These are phyloP conservation scores for Strix occidentalis DNA, from an alignment of 2,797 vertebrate species.

Conservation along the genomic window DNA sequence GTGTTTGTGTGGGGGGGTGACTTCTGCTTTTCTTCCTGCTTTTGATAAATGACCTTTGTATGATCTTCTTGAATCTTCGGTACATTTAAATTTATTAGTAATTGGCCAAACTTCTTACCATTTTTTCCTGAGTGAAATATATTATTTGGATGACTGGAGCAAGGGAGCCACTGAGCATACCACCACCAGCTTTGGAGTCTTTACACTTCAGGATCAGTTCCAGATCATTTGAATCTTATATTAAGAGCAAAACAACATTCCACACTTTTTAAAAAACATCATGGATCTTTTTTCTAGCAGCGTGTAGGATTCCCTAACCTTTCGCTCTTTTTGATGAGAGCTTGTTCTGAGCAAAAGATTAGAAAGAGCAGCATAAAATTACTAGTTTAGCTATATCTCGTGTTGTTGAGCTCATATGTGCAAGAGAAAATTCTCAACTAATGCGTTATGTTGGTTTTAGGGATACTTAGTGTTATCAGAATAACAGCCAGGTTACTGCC, in stretches of 20 bases:
- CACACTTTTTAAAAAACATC: rapidly evolving
- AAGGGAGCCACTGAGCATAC: neutral
- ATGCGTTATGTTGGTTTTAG: neutral
- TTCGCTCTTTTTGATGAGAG: neutral
- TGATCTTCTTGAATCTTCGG: neutral
- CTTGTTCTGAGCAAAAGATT: neutral
- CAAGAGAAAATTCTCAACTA: neutral
- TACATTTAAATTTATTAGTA: neutral
- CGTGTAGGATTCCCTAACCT: neutral
- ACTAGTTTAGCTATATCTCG: neutral
- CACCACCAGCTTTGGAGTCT: neutral
- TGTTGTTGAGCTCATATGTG: neutral
- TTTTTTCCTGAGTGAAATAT: neutral
- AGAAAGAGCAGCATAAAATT: neutral
- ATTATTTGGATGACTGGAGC: neutral
- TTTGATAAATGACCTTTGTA: neutral
- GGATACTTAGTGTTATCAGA: neutral
- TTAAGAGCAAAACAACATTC: neutral
- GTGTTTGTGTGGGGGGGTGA: neutral
- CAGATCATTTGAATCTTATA: neutral
- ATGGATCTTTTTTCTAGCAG: neutral
- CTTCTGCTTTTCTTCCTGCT: neutral
- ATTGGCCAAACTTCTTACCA: neutral
- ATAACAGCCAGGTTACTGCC: neutral
- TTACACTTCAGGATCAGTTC: neutral